Conservation (phyloP, 2,888 invertebrate species). For the Coelinius sp. region DNA sequence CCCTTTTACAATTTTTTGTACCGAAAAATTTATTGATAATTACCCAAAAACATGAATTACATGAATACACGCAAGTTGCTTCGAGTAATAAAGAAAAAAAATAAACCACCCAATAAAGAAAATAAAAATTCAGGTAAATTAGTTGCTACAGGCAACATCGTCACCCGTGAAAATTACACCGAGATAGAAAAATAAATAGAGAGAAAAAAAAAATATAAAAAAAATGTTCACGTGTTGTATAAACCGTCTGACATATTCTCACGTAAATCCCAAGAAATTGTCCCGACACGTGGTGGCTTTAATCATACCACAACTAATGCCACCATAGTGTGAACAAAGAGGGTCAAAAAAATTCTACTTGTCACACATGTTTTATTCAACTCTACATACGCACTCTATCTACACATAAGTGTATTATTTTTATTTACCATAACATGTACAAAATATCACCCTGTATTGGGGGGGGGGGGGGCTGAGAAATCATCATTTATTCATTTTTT, state of each 20-base stretch:
- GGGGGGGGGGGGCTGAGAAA: neutral
- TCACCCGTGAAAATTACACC: neutral
- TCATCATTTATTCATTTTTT: neutral
- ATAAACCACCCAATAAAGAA: neutral
- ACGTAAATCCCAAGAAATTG: slow-evolving; percentile 20
- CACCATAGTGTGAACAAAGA: slow-evolving; percentile 16
- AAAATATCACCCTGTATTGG: neutral
- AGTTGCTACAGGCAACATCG: neutral
- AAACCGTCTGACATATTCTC: slow-evolving; percentile 22
- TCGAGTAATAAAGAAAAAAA: neutral
- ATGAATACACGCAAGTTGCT: neutral
- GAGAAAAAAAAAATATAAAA: neutral
- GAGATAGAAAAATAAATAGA: neutral
- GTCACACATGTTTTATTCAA: slow-evolving; percentile 7
- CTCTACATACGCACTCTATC: neutral
- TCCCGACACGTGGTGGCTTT: slow-evolving; percentile 31
- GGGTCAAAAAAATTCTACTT: neutral
- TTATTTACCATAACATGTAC: neutral
- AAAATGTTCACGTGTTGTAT: neutral
- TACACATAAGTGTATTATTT: neutral
- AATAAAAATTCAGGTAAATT: slow-evolving; percentile 4
- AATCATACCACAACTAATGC: slow-evolving; percentile 32
- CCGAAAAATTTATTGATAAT: neutral
- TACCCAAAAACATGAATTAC: neutral
- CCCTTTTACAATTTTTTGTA: neutral